Evolutionary conservation across 2,797 vertebrate species (phyloP), one percentile per base, ranked within the genome.

Genomic region (Phataginus tricuspis): DNA sequence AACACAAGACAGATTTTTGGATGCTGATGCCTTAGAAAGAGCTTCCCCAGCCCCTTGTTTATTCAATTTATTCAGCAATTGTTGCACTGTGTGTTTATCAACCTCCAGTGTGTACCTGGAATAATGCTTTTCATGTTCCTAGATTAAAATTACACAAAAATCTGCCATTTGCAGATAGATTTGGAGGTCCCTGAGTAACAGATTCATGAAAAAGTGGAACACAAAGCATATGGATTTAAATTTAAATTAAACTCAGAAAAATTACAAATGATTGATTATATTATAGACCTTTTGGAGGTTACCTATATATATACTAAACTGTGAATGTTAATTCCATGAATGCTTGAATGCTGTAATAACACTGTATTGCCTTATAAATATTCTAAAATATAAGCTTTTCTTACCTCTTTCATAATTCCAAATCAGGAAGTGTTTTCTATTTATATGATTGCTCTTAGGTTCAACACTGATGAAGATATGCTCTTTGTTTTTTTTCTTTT

Each of bases 91-190:
- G 63, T 91, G 25, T 90, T 93, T 80, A 89, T 79, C n/a, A 79
- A 18, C 6, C 53, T 63, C 11, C 37, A 31, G 13, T 90, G 31
- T 84, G 9, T 82, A 91, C 27, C 21, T 59, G 42, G 21, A 79
- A 86, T 79, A 85, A 86, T 80, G 69, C 77, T 85, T 96, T 72
- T 59, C 59, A 61, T 27, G 45, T 85, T 82, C n/a, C 57, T 87
- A 72, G 23, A 94, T 96, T 77, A 94, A 96, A 91, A 97, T 75
- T 86, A 80, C n/a, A 86, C 23, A 80, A 84, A 93, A 86, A n/a
- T 13, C 13, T 90, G 15, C 53, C 31, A 78, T 74, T 66, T 27
- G n/a, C 53, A 96, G 90, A 87, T 69, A 90, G 21, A 77, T 13
- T 75, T 95, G 90, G 86, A 90, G 16, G 21, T 72, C 49, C 91